Percentiles rank a stretch among this genome's conserved stretches.
phyloP scores from a whole-genome alignment of 2,888 invertebrate genomes.

The Lepidocyrtoides sp. region DNA sequence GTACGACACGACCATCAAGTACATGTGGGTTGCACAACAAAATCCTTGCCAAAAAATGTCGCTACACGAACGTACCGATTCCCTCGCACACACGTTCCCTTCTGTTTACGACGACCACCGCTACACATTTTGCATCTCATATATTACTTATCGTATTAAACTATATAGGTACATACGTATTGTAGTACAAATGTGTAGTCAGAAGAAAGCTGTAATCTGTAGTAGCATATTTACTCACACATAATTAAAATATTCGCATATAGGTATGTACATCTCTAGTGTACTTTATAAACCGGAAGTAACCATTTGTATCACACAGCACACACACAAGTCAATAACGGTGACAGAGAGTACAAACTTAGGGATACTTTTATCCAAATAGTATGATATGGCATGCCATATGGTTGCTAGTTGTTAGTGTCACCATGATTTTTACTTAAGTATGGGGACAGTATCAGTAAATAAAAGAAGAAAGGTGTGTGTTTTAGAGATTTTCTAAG shows the following conservation, averaged over 20 bases:
- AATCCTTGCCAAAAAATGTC: conserved; percentile 65
- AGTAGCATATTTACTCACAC: conserved; percentile 12
- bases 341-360: neutral
- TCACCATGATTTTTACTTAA: neutral
- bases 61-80: conserved; percentile 36
- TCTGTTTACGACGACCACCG: conserved; percentile 11
- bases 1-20: neutral
- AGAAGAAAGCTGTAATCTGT: neutral
- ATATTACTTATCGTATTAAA: neutral
- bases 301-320: neutral
- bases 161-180: neutral
- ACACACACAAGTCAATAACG: neutral
- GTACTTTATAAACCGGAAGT: conserved; percentile 6
- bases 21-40: neutral
- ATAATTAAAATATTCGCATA: conserved; percentile 15
- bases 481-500: neutral
- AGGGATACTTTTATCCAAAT: neutral
- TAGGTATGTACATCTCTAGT: neutral
- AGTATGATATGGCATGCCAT: neutral
- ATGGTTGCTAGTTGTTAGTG: too few species aligned
- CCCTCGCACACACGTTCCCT: conserved; percentile 15
- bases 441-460: neutral
- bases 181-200: conserved; percentile 9
- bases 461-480: conserved; percentile 45
- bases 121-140: conserved; percentile 41